Evolutionary conservation across 2,888 invertebrate species (phyloP).

Genomic region (Drosophila hawaiiensis): DNA sequence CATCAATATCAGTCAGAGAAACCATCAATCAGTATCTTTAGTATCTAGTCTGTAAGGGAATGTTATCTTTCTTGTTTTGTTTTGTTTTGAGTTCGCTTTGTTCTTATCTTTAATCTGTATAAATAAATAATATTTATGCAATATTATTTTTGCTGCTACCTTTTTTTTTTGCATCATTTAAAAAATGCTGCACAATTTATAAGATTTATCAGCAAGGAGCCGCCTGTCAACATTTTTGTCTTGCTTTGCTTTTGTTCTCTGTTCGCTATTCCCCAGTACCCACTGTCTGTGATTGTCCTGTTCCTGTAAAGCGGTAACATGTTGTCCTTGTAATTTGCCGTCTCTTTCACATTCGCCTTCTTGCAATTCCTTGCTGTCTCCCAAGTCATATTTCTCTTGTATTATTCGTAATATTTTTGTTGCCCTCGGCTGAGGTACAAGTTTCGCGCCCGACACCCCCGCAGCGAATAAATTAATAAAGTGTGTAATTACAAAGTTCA

Average conservation of each 20-base stretch:
- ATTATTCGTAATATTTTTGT: conserved; percentile 31
- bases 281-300: conserved; percentile 27
- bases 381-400: conserved; percentile 33
- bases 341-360: conserved; percentile 4
- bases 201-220: conserved; percentile 52
- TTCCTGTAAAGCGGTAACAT: conserved; percentile 68
- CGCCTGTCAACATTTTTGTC: conserved; percentile 46
- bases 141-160: conserved; percentile 7
- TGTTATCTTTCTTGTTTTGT: background rate
- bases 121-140: conserved; percentile 12
- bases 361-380: conserved; percentile 4
- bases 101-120: conserved; percentile 14
- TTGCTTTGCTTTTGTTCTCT: background rate
- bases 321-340: conserved; percentile 37
- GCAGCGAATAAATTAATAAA: conserved; percentile 81
- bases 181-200: conserved; percentile 55
- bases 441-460: conserved; percentile 38
- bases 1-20: background rate
- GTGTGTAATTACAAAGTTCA: conserved; percentile 82
- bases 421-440: conserved; percentile 32
- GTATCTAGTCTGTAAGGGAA: background rate
- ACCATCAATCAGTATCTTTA: background rate
- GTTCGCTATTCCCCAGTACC: background rate
- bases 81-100: conserved; percentile 6
- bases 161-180: conserved; percentile 29